Percentiles rank a stretch among this genome's conserved stretches.
These are phyloP conservation scores for Hybognathus amarus DNA, from an alignment of 2,797 vertebrate species.

Conservation along the genomic window DNA sequence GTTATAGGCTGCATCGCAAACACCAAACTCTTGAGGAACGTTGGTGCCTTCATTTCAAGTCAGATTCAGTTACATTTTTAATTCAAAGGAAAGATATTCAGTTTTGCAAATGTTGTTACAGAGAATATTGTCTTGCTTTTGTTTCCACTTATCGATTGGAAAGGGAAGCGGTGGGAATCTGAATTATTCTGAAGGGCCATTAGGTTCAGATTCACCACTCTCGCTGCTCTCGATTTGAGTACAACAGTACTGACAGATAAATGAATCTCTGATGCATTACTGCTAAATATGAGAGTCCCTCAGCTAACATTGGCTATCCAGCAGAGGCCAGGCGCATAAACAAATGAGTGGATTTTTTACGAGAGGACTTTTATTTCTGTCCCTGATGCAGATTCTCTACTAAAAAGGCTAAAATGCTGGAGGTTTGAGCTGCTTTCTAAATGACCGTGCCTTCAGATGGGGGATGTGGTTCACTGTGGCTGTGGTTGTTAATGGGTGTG, in stretches of 20 bases:
- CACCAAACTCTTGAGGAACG: neutral
- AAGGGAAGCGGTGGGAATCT: neutral
- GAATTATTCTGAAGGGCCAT: neutral
- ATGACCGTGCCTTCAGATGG: neutral
- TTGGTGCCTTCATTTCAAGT: neutral
- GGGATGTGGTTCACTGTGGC: neutral
- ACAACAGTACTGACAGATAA: neutral
- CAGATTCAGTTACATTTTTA: neutral
- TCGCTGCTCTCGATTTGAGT: neutral
- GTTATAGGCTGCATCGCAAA: neutral
- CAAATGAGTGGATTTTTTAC: slow-evolving; percentile 23
- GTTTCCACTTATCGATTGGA: neutral
- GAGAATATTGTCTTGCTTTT: neutral
- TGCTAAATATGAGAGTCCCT: slow-evolving; percentile 15
- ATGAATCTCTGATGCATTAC: neutral
- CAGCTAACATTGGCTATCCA: slow-evolving; percentile 22
- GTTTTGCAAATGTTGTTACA: neutral
- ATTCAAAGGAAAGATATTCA: neutral
- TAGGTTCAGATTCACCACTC: neutral
- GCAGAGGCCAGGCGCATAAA: neutral
- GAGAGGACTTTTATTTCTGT: slow-evolving; percentile 12
- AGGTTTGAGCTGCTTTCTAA: slow-evolving; percentile 5
- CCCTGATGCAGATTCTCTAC: neutral
- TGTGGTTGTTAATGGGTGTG: slow-evolving; percentile 3
- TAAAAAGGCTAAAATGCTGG: neutral